phyloP scores from a whole-genome alignment of 2,888 invertebrate genomes.

The Fragum fragum region DNA sequence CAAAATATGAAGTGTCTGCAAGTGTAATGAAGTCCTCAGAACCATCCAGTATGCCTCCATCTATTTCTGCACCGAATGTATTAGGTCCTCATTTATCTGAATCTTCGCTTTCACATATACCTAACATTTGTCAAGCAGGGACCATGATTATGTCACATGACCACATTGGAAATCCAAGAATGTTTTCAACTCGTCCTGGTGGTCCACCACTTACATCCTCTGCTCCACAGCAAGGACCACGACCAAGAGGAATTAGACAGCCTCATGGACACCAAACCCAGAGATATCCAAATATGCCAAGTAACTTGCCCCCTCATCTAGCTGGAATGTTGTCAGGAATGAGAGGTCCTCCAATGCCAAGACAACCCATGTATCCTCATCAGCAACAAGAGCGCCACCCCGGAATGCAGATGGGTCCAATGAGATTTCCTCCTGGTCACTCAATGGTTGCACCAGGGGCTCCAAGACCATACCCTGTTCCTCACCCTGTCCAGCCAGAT shows the following conservation, averaged over 20 bases:
- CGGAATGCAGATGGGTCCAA: constrained; percentile 50
- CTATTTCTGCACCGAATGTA: not conserved
- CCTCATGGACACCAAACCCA: constrained; percentile 52
- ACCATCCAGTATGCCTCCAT: not conserved
- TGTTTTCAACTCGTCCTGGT: constrained; percentile 45
- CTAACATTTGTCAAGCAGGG: constrained; percentile 23
- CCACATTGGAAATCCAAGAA: constrained; percentile 32
- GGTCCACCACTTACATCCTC: constrained; percentile 38
- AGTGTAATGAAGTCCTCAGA: not conserved
- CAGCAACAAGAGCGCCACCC: constrained; percentile 56
- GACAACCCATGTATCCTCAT: constrained; percentile 59
- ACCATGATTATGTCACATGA: not conserved
- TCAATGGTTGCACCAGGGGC: constrained; percentile 50
- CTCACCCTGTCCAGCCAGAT: constrained; percentile 47
- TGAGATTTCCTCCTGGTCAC: constrained; percentile 61
- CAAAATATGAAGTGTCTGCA: not conserved
- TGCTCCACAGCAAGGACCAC: constrained; percentile 14
- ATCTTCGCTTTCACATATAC: not conserved
- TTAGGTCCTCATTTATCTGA: not conserved
- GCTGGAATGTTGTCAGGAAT: constrained; percentile 60
- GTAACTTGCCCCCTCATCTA: constrained; percentile 66
- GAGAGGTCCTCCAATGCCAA: constrained; percentile 39
- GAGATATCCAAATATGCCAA: constrained; percentile 63
- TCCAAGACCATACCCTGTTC: constrained; percentile 52
- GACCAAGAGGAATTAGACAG: constrained; percentile 40